Evolutionary conservation across 2,888 invertebrate species (phyloP).

Genomic region (Ariolimax columbianus): DNA sequence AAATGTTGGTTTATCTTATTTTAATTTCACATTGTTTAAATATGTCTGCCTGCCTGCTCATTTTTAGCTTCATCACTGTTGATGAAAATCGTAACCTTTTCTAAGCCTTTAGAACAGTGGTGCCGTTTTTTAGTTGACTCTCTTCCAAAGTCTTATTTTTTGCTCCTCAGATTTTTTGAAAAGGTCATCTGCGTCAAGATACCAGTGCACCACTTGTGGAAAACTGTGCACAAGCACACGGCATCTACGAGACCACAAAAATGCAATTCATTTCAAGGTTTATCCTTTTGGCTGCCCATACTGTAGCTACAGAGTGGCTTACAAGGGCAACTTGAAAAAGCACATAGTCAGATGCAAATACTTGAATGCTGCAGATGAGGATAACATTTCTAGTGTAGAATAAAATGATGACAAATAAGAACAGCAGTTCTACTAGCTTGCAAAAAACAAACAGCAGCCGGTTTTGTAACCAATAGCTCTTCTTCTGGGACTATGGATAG

Average conservation of each 20-base stretch:
- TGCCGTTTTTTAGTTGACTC: not conserved
- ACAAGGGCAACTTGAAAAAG: conserved; percentile 38
- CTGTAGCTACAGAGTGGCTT: conserved; percentile 33
- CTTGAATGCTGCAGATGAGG: conserved; percentile 5
- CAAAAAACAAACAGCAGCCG: too few relatives aligned
- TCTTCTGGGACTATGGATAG: too few relatives aligned
- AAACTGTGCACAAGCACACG: conserved; percentile 5
- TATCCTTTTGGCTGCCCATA: conserved; percentile 28
- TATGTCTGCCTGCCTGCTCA: not conserved
- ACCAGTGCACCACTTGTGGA: conserved; percentile 31
- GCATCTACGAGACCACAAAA: conserved; percentile 35
- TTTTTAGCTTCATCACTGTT: not conserved
- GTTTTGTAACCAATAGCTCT: not conserved
- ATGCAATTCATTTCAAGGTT: conserved; percentile 34
- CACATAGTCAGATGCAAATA: conserved; percentile 28
- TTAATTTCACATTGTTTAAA: not conserved
- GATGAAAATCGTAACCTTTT: not conserved
- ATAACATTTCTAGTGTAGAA: not conserved
- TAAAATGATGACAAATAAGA: too few relatives aligned
- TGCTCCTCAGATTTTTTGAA: conserved; percentile 34
- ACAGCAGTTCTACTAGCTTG: too few relatives aligned
- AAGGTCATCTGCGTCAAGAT: conserved; percentile 9
- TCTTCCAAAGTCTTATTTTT: conserved; percentile 24
- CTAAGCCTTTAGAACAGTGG: not conserved
- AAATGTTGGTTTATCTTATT: not conserved